Percentiles rank a stretch among this genome's conserved stretches.
These are phyloP conservation scores for Ploceus nigricollis DNA, from an alignment of 2,113 vertebrate genomes.

Conservation along the genomic window DNA sequence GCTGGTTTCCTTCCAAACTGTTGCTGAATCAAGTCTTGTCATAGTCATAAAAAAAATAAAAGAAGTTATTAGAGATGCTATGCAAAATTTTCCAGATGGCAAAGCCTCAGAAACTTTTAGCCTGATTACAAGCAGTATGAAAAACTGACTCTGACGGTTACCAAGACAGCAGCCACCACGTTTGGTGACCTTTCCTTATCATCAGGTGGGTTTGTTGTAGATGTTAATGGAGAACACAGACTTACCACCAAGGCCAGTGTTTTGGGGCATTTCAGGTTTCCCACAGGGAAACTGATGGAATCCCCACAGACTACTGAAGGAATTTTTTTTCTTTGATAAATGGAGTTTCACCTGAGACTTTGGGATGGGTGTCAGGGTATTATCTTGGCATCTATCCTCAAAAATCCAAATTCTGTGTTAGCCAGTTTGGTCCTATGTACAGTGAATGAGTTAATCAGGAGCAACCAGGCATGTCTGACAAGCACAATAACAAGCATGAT, in stretches of 20 bases:
- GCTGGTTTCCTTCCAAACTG: neutral
- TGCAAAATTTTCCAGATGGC: neutral
- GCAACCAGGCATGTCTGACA: neutral
- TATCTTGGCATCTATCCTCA: neutral
- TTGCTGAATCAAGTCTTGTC: neutral
- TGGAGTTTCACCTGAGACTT: neutral
- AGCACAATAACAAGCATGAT: neutral
- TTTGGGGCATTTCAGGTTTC: neutral
- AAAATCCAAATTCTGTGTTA: neutral
- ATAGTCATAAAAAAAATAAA: neutral
- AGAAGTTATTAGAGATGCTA: neutral
- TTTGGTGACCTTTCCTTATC: neutral
- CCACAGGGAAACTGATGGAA: neutral
- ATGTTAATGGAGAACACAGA: neutral
- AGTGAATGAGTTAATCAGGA: neutral
- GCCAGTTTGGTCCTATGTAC: neutral
- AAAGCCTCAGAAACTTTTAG: neutral
- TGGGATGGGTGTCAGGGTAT: neutral
- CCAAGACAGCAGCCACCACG: neutral
- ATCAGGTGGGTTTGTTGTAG: neutral
- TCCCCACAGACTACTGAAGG: neutral
- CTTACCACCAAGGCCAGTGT: neutral
- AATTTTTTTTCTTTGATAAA: neutral
- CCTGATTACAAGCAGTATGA: neutral
- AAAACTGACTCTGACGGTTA: neutral